Conservation (phyloP, 2,888 invertebrate genomes). For the Euproctis similis region DNA sequence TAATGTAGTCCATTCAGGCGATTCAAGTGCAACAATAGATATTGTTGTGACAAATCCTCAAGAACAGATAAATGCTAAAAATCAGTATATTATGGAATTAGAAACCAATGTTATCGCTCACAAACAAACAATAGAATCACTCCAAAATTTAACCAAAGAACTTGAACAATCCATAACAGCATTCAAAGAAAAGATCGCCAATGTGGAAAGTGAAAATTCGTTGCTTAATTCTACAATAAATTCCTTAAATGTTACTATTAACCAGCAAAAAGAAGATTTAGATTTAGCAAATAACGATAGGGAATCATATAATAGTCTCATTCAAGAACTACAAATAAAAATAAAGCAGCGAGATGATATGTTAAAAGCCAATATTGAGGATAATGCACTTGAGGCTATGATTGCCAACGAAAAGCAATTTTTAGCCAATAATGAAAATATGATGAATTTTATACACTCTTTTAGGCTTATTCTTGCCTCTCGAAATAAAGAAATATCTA, state of each 20-base stretch:
- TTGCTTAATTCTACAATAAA: slow-evolving; percentile 43
- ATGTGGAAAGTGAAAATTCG: slow-evolving; percentile 42
- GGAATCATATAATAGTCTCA: slow-evolving; percentile 41
- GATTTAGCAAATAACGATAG: slow-evolving; percentile 39
- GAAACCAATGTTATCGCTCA: slow-evolving; percentile 38
- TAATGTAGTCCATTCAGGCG: slow-evolving; percentile 30
- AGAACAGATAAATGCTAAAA: slow-evolving; percentile 36
- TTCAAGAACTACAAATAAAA: slow-evolving; percentile 50
- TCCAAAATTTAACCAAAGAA: slow-evolving; percentile 42
- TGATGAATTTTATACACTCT: slow-evolving; percentile 50
- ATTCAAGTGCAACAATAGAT: slow-evolving; percentile 25
- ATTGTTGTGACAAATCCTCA: slow-evolving; percentile 33
- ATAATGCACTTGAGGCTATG: slow-evolving; percentile 41
- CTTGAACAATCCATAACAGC: slow-evolving; percentile 32
- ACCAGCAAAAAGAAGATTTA: slow-evolving; percentile 39
- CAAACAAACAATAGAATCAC: slow-evolving; percentile 35
- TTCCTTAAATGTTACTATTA: slow-evolving; percentile 44
- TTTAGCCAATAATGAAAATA: slow-evolving; percentile 58
- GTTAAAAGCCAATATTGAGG: slow-evolving; percentile 28
- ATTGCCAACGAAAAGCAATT: slow-evolving; percentile 51
- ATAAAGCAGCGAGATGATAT: slow-evolving; percentile 33
- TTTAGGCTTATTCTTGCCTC: slow-evolving; percentile 40
- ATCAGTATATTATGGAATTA: slow-evolving; percentile 38
- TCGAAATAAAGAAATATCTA: slow-evolving; percentile 43
- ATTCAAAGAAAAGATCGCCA: slow-evolving; percentile 35